Evolutionary conservation across 2,888 invertebrate genomes (phyloP).

Genomic region (Drosophila nr. perissopoda): DNA sequence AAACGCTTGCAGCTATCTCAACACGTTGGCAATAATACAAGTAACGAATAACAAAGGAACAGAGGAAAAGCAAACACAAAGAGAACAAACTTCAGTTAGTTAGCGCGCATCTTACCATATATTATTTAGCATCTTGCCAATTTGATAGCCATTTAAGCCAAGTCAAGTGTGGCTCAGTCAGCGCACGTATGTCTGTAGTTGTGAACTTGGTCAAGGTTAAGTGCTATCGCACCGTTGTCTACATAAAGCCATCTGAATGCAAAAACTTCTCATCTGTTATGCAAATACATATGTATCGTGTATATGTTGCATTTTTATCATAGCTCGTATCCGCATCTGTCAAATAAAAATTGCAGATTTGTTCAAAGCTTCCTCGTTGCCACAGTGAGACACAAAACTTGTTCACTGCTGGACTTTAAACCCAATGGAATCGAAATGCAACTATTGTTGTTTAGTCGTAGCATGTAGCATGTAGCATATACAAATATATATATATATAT

Average conservation of each 20-base stretch:
- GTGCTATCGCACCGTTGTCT: neutral
- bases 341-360: slow-evolving; percentile 1
- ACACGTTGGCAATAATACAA: neutral
- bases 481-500: no score
- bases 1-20: neutral
- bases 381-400: slow-evolving; percentile 1
- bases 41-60: neutral
- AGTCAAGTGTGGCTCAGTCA: slow-evolving; percentile 2
- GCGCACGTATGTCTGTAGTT: neutral
- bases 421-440: slow-evolving; percentile 4
- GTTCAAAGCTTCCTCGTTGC: slow-evolving; percentile 1
- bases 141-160: neutral
- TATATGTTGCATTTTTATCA: neutral
- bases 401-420: slow-evolving; percentile 8
- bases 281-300: neutral
- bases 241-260: neutral
- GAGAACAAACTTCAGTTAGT: neutral
- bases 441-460: neutral
- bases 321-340: slow-evolving; percentile 4
- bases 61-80: neutral
- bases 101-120: neutral
- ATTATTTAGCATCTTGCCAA: neutral
- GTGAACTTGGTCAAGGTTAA: slow-evolving; percentile 29
- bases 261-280: neutral
- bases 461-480: neutral